Percentiles rank a stretch among this genome's conserved stretches.
Evolutionary conservation across 2,888 invertebrate species (phyloP).

Genomic region (Phrixothrix hirtus): DNA sequence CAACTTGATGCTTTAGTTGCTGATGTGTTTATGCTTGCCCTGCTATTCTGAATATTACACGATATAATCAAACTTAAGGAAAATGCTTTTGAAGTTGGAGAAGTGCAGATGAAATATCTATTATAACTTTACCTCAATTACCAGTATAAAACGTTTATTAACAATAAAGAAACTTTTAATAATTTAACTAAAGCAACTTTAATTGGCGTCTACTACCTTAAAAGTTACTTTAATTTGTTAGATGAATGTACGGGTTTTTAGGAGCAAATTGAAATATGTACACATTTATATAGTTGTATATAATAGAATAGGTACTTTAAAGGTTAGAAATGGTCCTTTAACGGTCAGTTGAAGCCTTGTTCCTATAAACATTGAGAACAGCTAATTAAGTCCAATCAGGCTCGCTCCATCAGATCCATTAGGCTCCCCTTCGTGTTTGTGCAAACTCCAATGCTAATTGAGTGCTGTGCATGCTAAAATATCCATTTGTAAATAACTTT

Average conservation of each 20-base stretch:
- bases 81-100: background rate
- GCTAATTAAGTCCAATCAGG: slow-evolving; percentile 66
- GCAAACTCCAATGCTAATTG: slow-evolving; percentile 56
- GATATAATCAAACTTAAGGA: slow-evolving; percentile 22
- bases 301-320: slow-evolving; percentile 3
- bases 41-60: slow-evolving; percentile 35
- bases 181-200: too few species aligned
- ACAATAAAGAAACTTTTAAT: too few species aligned
- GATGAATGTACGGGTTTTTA: too few species aligned
- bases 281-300: background rate
- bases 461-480: slow-evolving; percentile 49
- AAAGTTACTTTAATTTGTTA: too few species aligned
- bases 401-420: slow-evolving; percentile 60
- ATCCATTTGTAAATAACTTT: slow-evolving; percentile 48
- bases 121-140: too few species aligned
- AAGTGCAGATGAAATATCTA: too few species aligned
- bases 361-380: slow-evolving; percentile 55
- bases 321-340: slow-evolving; percentile 30
- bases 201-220: too few species aligned
- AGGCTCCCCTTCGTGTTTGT: slow-evolving; percentile 57
- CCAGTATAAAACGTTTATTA: too few species aligned
- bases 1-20: slow-evolving; percentile 41
- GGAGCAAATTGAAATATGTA: too few species aligned
- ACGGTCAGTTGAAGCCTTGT: slow-evolving; percentile 33
- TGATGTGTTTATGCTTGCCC: slow-evolving; percentile 40